These are phyloP conservation scores for Bombyx huttoni DNA, from an alignment of 2,888 invertebrate species.

Conservation along the genomic window DNA sequence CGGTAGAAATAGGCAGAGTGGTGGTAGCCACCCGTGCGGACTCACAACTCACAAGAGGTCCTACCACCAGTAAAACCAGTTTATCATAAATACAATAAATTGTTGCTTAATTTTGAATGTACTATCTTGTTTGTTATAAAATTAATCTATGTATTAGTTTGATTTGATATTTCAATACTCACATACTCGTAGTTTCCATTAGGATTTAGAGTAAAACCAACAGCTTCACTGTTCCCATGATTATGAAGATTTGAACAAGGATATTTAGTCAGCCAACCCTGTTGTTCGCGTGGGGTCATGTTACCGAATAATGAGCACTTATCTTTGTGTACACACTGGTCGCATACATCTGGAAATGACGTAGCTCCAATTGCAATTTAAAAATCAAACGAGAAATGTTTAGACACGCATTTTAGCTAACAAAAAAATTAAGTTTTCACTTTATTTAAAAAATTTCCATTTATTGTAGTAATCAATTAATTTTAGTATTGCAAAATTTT, in stretches of 20 bases:
- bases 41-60: too few species aligned
- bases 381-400: background rate
- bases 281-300: conserved; percentile 30
- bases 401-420: too few species aligned
- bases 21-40: too few species aligned
- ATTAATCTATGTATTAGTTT: background rate
- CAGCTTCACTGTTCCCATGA: conserved; percentile 10
- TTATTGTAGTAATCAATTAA: too few species aligned
- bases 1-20: too few species aligned
- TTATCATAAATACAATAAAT: too few species aligned
- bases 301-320: conserved; percentile 28
- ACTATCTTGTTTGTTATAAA: too few species aligned
- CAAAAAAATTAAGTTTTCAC: too few species aligned
- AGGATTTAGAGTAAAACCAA: conserved; percentile 23
- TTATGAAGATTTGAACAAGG: conserved; percentile 21
- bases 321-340: conserved; percentile 29
- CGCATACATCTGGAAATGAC: conserved; percentile 30
- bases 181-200: conserved; percentile 41
- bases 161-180: conserved; percentile 11
- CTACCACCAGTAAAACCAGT: too few species aligned
- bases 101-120: too few species aligned
- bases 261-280: conserved; percentile 26
- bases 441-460: too few species aligned
- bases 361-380: background rate
- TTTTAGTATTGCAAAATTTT: too few species aligned